phyloP scores from a whole-genome alignment of 2,888 invertebrate species.

The Drosophila mimetica region DNA sequence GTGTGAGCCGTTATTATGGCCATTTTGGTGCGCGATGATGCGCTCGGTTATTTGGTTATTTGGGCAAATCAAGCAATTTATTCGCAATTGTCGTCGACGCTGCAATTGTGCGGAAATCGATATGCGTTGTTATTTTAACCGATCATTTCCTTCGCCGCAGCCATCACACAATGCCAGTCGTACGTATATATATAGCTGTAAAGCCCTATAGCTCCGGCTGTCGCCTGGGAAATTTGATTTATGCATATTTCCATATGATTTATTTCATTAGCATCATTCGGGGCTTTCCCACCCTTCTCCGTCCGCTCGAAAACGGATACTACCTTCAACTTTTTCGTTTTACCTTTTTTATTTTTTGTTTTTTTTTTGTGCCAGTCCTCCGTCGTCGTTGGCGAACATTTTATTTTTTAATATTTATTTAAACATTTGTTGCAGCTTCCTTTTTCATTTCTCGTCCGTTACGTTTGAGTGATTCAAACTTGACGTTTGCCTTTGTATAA shows the following conservation, averaged over 20 bases:
- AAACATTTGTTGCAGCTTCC: slow-evolving; percentile 79
- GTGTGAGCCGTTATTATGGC: slow-evolving; percentile 77
- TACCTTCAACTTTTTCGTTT: slow-evolving; percentile 49
- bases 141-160: slow-evolving; percentile 73
- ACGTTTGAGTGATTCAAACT: slow-evolving; percentile 79
- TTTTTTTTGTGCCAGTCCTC: slow-evolving; percentile 11
- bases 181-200: background rate
- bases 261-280: slow-evolving; percentile 76
- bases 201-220: slow-evolving; percentile 23
- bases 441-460: slow-evolving; percentile 78
- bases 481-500: slow-evolving; percentile 80
- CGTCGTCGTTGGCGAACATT: slow-evolving; percentile 29
- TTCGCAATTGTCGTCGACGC: slow-evolving; percentile 76
- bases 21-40: slow-evolving; percentile 78
- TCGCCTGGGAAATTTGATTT: slow-evolving; percentile 69
- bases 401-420: slow-evolving; percentile 77
- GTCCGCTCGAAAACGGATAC: slow-evolving; percentile 15
- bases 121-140: slow-evolving; percentile 80
- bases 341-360: slow-evolving; percentile 2
- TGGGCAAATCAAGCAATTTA: slow-evolving; percentile 79
- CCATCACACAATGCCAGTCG: slow-evolving; percentile 35
- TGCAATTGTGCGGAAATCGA: slow-evolving; percentile 77
- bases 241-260: slow-evolving; percentile 79
- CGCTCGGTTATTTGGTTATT: slow-evolving; percentile 77
- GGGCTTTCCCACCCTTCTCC: background rate